Base-by-base conservation (phyloP, 2,113 vertebrate species). In the Limnothrissa miodon region DNA sequence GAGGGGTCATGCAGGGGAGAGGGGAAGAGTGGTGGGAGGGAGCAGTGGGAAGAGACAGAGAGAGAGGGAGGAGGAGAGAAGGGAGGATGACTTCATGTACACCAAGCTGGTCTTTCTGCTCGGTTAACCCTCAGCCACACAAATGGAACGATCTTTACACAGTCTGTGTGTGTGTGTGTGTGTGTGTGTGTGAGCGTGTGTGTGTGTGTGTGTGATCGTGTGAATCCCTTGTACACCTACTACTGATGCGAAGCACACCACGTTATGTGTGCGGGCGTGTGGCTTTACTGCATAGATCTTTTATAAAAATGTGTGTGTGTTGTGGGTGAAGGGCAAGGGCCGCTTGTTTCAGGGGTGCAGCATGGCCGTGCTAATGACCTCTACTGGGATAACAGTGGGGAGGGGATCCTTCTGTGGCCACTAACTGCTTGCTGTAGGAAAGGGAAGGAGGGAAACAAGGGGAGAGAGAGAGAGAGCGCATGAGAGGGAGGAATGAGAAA, bases 311-410 rank as follows among this genome's bases (percentile, higher is more conserved):
- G 56, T 33, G n/a, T 11, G 59, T 29, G 25, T 13, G 59, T 66
- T 33, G 59, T 66, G 59, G 59, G 25, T 66, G 29, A 9, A 66
- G 9, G 10, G 59, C 59, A 66, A n/a, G 59, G 59, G 59, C n/a
- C 15, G 59, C 5, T 66, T 33, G 59, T 66, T 66, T 66, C 59
- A 29, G 59, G 59, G 59, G 59, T 66, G 59, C 59, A 66, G 13
- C 59, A 66, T 66, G 59, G 59, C 25, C 42, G 7, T 78, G 39
- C 66, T 66, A 74, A 53, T 66, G 59, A 66, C 59, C 59, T 25
- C 59, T 66, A 33, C n/a, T 66, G 59, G 59, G 59, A 66, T 66
- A n/a, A 13, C 25, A 29, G n/a, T 2, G 59, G 25, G 59, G 11
- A 1, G 59, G n/a, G 59, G 59, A 10, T n/a, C 19, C 21, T 19